Evolutionary conservation across 1,140 invertebrate species (phyloP).

Genomic region (Procambarus clarkii): DNA sequence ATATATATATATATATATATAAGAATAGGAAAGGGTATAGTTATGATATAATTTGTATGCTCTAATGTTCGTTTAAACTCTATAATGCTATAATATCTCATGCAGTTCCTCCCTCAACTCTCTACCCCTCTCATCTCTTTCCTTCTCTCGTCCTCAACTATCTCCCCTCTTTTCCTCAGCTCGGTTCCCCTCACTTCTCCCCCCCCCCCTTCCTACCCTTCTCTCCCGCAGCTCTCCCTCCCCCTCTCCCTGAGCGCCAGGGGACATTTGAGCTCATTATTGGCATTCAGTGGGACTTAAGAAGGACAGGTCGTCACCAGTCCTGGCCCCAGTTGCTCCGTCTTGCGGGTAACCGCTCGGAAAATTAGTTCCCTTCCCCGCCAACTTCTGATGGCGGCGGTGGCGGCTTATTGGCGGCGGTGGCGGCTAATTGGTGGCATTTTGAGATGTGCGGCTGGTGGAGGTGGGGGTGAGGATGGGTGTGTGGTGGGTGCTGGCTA

Average conservation of each 20-base stretch:
- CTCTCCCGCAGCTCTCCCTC: slow-evolving; percentile 39
- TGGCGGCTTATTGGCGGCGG: too few relatives aligned
- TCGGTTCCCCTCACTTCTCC: too few relatives aligned
- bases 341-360: slow-evolving; percentile 42
- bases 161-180: too few relatives aligned
- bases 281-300: slow-evolving; percentile 36
- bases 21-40: too few relatives aligned
- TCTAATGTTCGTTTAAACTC: too few relatives aligned
- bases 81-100: background rate
- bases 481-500: background rate
- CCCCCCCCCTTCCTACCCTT: slow-evolving; percentile 39
- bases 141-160: background rate
- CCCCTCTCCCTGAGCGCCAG: background rate
- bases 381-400: slow-evolving; percentile 35
- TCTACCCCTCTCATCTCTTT: background rate
- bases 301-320: slow-evolving; percentile 5
- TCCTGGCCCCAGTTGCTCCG: background rate
- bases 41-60: too few relatives aligned
- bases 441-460: background rate
- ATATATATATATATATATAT: too few relatives aligned
- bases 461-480: background rate
- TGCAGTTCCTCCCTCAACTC: background rate
- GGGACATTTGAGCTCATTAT: slow-evolving; percentile 43
- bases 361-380: slow-evolving; percentile 41
- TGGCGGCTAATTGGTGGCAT: background rate